phyloP scores from a whole-genome alignment of 2,888 invertebrate species.

The Petrophora chlorosata region DNA sequence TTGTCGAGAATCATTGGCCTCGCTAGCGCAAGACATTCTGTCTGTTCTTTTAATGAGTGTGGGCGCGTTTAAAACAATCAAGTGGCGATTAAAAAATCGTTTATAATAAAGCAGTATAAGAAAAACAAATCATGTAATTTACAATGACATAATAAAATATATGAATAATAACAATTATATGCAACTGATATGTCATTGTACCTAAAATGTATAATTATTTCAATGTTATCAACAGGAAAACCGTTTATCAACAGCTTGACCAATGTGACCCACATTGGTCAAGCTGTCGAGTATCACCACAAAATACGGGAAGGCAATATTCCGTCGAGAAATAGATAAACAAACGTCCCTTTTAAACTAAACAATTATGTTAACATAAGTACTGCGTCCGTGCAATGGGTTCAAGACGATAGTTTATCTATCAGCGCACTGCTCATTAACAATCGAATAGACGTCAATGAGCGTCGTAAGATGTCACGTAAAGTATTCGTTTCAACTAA shows the following conservation, averaged over 20 bases:
- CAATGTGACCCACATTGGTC: no score
- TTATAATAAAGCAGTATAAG: no score
- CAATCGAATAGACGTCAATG: slow-evolving; percentile 7
- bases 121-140: no score
- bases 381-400: background rate
- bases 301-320: slow-evolving; percentile 19
- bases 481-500: background rate
- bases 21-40: background rate
- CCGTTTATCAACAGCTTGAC: slow-evolving; percentile 3
- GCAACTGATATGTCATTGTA: no score
- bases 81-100: no score
- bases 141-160: no score
- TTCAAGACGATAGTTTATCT: slow-evolving; percentile 11
- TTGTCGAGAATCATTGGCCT: no score
- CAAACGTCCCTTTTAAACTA: slow-evolving; percentile 1
- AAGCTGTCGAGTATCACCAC: slow-evolving; percentile 10
- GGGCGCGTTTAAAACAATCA: no score
- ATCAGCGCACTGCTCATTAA: slow-evolving; percentile 16
- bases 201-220: no score
- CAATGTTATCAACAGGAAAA: slow-evolving; percentile 17
- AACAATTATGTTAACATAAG: slow-evolving; percentile 5
- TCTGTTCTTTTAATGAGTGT: background rate
- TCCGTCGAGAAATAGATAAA: slow-evolving; percentile 12
- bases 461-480: background rate
- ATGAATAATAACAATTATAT: no score